A percentile compares a stretch with the other conserved stretches of the same genome.
These are phyloP conservation scores for Apoderus coryli DNA, from an alignment of 2,888 invertebrate species.

Conservation along the genomic window DNA sequence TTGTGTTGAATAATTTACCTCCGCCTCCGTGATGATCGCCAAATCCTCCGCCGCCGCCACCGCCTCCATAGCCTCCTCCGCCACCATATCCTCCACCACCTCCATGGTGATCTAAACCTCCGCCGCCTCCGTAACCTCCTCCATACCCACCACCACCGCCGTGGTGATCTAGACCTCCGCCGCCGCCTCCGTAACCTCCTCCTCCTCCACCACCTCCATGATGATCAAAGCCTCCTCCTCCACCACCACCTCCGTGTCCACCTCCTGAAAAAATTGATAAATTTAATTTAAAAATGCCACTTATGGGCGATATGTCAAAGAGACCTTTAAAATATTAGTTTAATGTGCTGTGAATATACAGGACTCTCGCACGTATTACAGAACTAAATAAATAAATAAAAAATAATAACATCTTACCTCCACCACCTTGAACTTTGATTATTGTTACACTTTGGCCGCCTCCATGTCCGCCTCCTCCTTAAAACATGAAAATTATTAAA, in stretches of 20 bases:
- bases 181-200: slow-evolving; percentile 12
- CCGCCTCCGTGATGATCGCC: slow-evolving; percentile 11
- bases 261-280: slow-evolving; percentile 1
- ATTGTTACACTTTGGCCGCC: no score
- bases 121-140: slow-evolving; percentile 13
- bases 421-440: no score
- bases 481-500: slow-evolving; percentile 1
- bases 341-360: no score
- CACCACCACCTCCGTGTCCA: neutral
- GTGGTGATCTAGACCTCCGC: slow-evolving; percentile 3
- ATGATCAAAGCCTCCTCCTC: slow-evolving; percentile 8
- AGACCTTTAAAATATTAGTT: no score
- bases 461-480: slow-evolving; percentile 9
- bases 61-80: slow-evolving; percentile 8
- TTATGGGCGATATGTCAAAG: no score
- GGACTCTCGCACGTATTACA: no score
- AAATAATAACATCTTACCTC: no score
- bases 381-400: no score
- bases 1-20: no score
- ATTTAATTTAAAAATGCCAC: no score
- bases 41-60: slow-evolving; percentile 7
- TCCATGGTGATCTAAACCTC: slow-evolving; percentile 7
- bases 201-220: slow-evolving; percentile 9
- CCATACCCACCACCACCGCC: slow-evolving; percentile 4
- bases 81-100: slow-evolving; percentile 8